Percentiles rank a stretch among this genome's conserved stretches.
phyloP scores from a whole-genome alignment of 2,113 vertebrate species.

The Plectropomus leopardus region DNA sequence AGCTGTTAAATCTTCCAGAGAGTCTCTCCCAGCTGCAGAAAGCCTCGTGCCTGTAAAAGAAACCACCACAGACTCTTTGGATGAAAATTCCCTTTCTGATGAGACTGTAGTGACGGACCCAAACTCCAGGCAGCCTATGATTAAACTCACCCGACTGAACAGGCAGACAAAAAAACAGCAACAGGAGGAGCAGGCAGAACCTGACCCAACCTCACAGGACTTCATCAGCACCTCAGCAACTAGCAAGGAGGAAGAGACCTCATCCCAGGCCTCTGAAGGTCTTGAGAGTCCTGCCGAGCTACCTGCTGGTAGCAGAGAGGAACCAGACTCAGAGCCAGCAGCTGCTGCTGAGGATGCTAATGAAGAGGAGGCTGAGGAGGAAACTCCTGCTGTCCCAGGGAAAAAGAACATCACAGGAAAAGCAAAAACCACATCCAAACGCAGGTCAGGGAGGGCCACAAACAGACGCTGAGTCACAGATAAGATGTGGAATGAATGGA shows the following conservation, averaged over 20 bases:
- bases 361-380: constrained; percentile 38
- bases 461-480: constrained; percentile 67
- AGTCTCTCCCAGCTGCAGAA: constrained; percentile 32
- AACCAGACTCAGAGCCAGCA: constrained; percentile 7
- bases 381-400: constrained; percentile 9
- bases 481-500: constrained; percentile 2
- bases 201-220: constrained; percentile 12
- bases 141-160: constrained; percentile 39
- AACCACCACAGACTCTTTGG: constrained; percentile 38
- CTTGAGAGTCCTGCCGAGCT: constrained; percentile 38
- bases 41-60: constrained; percentile 26
- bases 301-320: constrained; percentile 27
- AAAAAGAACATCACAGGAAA: constrained; percentile 60
- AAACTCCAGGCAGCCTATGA: constrained; percentile 29
- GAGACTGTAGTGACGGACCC: background rate
- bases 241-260: constrained; percentile 14
- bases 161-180: constrained; percentile 21
- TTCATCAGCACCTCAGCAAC: constrained; percentile 19
- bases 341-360: constrained; percentile 32
- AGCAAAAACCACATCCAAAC: constrained; percentile 60
- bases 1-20: constrained; percentile 30
- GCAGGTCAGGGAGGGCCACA: constrained; percentile 74
- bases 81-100: constrained; percentile 2
- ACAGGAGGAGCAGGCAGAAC: constrained; percentile 24
- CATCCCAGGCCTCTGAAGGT: constrained; percentile 3